A percentile compares a stretch with the other conserved stretches of the same genome.
Conservation (phyloP, 2,113 vertebrate species). For the Bos taurus region DNA sequence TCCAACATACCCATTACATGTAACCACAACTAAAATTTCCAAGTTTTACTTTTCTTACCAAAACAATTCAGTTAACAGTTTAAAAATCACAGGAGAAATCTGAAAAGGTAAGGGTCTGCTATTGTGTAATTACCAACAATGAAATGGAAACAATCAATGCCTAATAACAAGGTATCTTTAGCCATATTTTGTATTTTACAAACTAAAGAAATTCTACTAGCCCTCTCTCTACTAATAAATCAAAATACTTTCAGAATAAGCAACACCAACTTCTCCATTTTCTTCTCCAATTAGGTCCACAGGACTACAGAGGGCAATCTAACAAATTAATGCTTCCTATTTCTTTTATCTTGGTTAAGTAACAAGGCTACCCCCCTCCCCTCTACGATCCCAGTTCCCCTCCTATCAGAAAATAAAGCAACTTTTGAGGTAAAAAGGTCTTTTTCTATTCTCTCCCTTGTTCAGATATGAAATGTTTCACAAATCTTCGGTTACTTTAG, state of each 20-base stretch:
- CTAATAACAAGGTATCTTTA: neutral
- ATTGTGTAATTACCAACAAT: slow-evolving; percentile 5
- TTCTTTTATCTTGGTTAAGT: neutral
- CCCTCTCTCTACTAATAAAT: neutral
- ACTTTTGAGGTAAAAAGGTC: slow-evolving; percentile 12
- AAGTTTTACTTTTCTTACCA: slow-evolving; percentile 43
- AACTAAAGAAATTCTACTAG: slow-evolving; percentile 10
- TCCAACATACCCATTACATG: neutral
- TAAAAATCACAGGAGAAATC: neutral
- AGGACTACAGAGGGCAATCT: neutral
- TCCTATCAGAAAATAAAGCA: slow-evolving; percentile 11
- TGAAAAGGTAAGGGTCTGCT: neutral
- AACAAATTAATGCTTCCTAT: neutral
- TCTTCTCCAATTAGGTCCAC: neutral
- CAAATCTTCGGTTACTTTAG: slow-evolving; percentile 5
- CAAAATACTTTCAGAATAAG: slow-evolving; percentile 28
- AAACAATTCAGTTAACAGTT: slow-evolving; percentile 28
- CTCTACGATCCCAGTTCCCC: neutral
- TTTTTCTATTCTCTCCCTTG: slow-evolving; percentile 22
- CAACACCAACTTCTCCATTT: slow-evolving; percentile 6
- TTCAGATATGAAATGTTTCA: neutral
- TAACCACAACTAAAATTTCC: slow-evolving; percentile 15
- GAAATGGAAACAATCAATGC: neutral
- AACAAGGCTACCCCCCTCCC: neutral
- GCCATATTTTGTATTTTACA: neutral